A percentile compares a stretch with the other conserved stretches of the same genome.
phyloP scores from a whole-genome alignment of 2,888 invertebrate species.

The Elaeidobius kamerunicus region DNA sequence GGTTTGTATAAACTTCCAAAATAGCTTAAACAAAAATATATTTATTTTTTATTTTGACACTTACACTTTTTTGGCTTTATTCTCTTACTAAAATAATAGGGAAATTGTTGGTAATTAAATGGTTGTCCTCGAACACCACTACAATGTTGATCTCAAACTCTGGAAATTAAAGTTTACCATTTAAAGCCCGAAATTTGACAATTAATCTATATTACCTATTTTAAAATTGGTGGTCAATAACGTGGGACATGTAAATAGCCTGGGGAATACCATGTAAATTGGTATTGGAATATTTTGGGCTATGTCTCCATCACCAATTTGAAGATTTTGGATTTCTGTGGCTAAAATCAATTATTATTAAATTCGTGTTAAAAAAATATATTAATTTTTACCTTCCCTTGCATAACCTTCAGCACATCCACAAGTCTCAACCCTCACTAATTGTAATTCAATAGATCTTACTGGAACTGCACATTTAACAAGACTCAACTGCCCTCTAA shows the following conservation, averaged over 20 bases:
- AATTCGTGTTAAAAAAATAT: too few relatives aligned
- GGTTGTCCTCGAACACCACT: too few relatives aligned
- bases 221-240: constrained; percentile 91
- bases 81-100: constrained; percentile 65
- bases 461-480: constrained; percentile 80
- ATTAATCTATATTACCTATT: too few relatives aligned
- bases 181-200: constrained; percentile 32
- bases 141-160: constrained; percentile 95
- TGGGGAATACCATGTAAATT: constrained; percentile 92
- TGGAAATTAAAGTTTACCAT: constrained; percentile 56
- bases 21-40: too few relatives aligned
- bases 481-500: constrained; percentile 80
- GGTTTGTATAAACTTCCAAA: too few relatives aligned
- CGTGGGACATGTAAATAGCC: too few relatives aligned
- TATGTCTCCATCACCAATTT: constrained; percentile 92
- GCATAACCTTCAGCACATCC: constrained; percentile 91
- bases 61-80: too few relatives aligned
- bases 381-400: constrained; percentile 66
- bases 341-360: too few relatives aligned
- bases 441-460: constrained; percentile 90
- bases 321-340: constrained; percentile 72
- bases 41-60: too few relatives aligned
- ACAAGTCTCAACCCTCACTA: constrained; percentile 93
- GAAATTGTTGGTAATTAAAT: constrained; percentile 94
- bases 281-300: constrained; percentile 78